Evolutionary conservation across 2,888 invertebrate species (phyloP), one percentile per base, ranked within the genome.

Genomic region (Napeogenes sylphis): DNA sequence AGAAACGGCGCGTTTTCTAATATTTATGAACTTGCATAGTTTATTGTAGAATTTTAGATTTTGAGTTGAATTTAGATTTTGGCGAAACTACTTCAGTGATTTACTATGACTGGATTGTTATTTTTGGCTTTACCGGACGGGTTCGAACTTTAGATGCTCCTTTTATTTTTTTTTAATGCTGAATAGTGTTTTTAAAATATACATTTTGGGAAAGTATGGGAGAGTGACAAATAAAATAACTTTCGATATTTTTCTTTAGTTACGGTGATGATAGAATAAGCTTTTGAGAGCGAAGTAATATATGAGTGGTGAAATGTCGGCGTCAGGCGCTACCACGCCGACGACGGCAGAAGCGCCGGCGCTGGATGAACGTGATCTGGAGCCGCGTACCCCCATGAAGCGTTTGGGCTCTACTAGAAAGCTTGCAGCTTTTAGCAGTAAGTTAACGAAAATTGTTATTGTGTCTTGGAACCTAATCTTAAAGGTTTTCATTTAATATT

Each of bases 361-460:
- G 54, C 93, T 95, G 92, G 95, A 95, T 85, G 95, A 95, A 80
- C 94, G 93, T 78, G 95, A 95, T 75, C 90, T 92, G 81, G 94
- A 95, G 86, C 91, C 94, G 70, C 94, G 94, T 79, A 95, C 95
- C 71, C 95, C 95, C 57, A 95, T 95, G 89, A 94, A 94, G 83
- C 91, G 95, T 66, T 92, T 95, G 70, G 95, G 95, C 76, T 95
- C 95, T 69, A 95, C 95, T 61, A 92, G 95, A 80, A 95, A 95
- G 87, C 91, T 95, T 70, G 92, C 95, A 55, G 93, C 95, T 65
- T 95, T 95, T 76, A 95, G 93, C 83, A 95, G 95, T 95, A 82
- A 94, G 95, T 93, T 45, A 10, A 30, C 54, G 53, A 45, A 33
- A 30, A 33, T 47, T 8, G 6, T n/a, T 47, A 21, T 14, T n/a